A percentile compares a stretch with the other conserved stretches of the same genome.
These are phyloP conservation scores for Trogon melanurus DNA, from an alignment of 2,113 vertebrate species.

Conservation along the genomic window DNA sequence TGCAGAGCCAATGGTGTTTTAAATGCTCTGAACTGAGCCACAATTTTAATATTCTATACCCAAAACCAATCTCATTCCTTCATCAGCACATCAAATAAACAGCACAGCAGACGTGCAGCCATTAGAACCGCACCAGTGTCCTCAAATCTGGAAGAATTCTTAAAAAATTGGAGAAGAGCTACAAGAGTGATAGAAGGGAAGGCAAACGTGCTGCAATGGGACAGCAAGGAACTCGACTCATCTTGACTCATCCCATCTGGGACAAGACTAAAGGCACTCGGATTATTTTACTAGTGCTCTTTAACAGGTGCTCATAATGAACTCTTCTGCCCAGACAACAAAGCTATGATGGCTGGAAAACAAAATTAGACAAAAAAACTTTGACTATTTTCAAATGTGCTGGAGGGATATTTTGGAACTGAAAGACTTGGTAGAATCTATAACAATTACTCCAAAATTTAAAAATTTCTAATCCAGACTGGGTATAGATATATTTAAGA, in stretches of 20 bases:
- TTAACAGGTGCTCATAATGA: not conserved
- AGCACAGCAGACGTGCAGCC: not conserved
- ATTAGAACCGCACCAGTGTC: not conserved
- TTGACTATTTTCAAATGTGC: not conserved
- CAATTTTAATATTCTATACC: not conserved
- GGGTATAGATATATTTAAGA: too few relatives aligned
- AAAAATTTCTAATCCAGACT: not conserved
- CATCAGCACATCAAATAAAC: not conserved
- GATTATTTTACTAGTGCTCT: not conserved
- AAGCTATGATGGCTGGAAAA: not conserved
- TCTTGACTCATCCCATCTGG: not conserved
- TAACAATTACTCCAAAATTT: not conserved
- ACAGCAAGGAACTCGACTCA: fast-evolving
- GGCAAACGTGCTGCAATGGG: not conserved
- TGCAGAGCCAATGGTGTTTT: not conserved
- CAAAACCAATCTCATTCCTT: not conserved
- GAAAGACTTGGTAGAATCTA: not conserved
- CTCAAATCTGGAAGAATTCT: not conserved
- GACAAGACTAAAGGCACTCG: not conserved
- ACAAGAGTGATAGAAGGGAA: not conserved
- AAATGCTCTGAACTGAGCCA: not conserved
- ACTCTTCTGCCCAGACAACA: not conserved
- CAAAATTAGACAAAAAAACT: not conserved
- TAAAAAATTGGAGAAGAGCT: not conserved
- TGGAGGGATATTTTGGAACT: not conserved